Evolutionary conservation across 2,797 vertebrate species (phyloP).

Genomic region (Poeciliopsis gracilis): DNA sequence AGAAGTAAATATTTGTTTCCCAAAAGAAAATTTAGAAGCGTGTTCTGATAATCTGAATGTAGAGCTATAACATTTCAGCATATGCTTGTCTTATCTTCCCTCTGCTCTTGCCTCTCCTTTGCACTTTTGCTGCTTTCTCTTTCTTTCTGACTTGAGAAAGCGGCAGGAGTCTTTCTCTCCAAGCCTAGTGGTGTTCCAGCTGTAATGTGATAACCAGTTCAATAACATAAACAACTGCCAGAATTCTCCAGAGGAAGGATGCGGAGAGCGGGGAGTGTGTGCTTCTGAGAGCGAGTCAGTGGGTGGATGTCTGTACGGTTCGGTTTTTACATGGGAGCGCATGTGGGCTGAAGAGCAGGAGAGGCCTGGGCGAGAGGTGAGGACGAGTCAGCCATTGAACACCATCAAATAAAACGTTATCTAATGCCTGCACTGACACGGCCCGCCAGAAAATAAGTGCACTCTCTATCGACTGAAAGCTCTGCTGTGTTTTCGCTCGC

Average conservation of each 20-base stretch:
- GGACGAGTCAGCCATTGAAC: constrained; percentile 77
- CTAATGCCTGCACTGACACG: constrained; percentile 71
- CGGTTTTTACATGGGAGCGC: constrained; percentile 62
- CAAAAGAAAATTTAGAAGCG: neutral
- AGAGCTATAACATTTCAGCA: constrained; percentile 23
- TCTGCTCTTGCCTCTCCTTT: constrained; percentile 34
- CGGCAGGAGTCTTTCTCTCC: constrained; percentile 46
- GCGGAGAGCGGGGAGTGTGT: constrained; percentile 42
- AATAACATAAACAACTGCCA: constrained; percentile 80
- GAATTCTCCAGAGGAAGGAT: constrained; percentile 74
- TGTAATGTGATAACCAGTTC: constrained; percentile 78
- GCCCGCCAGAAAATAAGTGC: constrained; percentile 63
- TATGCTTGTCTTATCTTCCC: constrained; percentile 39
- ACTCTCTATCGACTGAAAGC: constrained; percentile 58
- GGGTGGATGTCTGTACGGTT: constrained; percentile 50
- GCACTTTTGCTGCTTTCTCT: constrained; percentile 27
- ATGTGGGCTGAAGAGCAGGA: constrained; percentile 76
- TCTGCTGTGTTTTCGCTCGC: constrained; percentile 52
- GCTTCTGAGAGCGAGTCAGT: constrained; percentile 43
- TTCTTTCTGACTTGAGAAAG: constrained; percentile 41
- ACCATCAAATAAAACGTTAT: constrained; percentile 80
- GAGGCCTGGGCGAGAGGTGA: constrained; percentile 79
- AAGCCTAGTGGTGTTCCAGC: constrained; percentile 66
- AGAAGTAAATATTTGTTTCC: neutral
- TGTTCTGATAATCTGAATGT: constrained; percentile 13